These are phyloP conservation scores for Lobophora halterata DNA, from an alignment of 2,888 invertebrate genomes.

Conservation along the genomic window DNA sequence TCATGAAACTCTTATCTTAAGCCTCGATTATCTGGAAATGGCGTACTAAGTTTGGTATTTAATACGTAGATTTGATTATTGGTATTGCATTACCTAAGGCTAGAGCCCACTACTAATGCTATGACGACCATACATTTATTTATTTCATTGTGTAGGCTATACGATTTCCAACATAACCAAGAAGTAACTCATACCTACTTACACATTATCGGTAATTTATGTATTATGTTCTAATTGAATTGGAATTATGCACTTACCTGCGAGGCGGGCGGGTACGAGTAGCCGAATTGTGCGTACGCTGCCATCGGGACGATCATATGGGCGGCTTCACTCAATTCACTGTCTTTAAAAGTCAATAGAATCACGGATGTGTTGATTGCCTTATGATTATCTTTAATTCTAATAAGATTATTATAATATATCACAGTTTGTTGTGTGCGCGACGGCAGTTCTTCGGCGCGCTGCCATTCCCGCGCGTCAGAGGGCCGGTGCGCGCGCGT, in stretches of 20 bases:
- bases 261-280: constrained; percentile 94
- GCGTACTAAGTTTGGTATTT: too few relatives aligned
- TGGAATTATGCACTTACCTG: constrained; percentile 84
- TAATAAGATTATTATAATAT: constrained; percentile 58
- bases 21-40: too few relatives aligned
- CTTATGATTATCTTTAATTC: constrained; percentile 52
- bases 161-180: too few relatives aligned
- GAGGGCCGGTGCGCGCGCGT: constrained; percentile 67
- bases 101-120: too few relatives aligned
- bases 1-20: too few relatives aligned
- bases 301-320: constrained; percentile 82
- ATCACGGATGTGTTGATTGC: constrained; percentile 64
- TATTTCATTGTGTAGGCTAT: too few relatives aligned
- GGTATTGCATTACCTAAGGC: too few relatives aligned
- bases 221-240: background rate
- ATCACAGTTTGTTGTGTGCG: constrained; percentile 74
- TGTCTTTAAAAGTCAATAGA: constrained; percentile 74
- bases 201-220: too few relatives aligned
- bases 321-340: constrained; percentile 77
- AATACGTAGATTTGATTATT: too few relatives aligned
- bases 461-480: constrained; percentile 73
- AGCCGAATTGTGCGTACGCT: constrained; percentile 96
- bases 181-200: too few relatives aligned
- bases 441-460: constrained; percentile 74
- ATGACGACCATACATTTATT: too few relatives aligned